phyloP scores from a whole-genome alignment of 2,888 invertebrate genomes.

The Entomobrya proxima region DNA sequence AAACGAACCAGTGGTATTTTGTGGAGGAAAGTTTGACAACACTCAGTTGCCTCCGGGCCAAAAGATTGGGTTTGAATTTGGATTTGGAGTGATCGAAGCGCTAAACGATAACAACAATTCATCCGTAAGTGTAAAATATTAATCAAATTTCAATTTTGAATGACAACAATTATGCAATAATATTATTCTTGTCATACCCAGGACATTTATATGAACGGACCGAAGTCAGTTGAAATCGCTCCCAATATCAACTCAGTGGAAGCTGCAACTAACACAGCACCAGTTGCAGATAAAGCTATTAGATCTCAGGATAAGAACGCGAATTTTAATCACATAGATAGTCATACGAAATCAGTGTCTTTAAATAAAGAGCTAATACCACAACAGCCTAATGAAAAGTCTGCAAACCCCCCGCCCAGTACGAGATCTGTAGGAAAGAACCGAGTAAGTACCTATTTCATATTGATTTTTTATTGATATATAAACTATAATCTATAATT shows the following conservation, averaged over 20 bases:
- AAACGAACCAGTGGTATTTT: slow-evolving; percentile 71
- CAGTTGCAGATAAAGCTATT: not conserved
- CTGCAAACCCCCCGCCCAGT: not conserved
- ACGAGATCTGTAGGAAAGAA: not conserved
- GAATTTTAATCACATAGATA: not conserved
- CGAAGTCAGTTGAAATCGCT: not conserved
- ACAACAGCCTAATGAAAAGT: not conserved
- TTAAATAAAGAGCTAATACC: not conserved
- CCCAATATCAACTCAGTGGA: not conserved
- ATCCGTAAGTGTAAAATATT: slow-evolving; percentile 28
- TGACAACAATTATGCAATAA: not conserved
- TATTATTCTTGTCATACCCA: not conserved
- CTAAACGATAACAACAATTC: slow-evolving; percentile 42
- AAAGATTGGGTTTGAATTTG: slow-evolving; percentile 69
- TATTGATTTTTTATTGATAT: not conserved
- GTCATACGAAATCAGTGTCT: not conserved
- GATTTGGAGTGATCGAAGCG: slow-evolving; percentile 67
- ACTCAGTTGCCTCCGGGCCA: slow-evolving; percentile 57
- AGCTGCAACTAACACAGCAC: not conserved
- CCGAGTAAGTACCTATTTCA: slow-evolving; percentile 1
- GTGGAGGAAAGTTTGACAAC: slow-evolving; percentile 71
- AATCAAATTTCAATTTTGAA: not conserved
- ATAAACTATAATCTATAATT: not conserved
- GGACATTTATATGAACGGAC: not conserved
- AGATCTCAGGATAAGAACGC: not conserved